Evolutionary conservation across 1,140 invertebrate genomes (phyloP), one percentile per base, ranked within the genome.

Genomic region (Popillia japonica): DNA sequence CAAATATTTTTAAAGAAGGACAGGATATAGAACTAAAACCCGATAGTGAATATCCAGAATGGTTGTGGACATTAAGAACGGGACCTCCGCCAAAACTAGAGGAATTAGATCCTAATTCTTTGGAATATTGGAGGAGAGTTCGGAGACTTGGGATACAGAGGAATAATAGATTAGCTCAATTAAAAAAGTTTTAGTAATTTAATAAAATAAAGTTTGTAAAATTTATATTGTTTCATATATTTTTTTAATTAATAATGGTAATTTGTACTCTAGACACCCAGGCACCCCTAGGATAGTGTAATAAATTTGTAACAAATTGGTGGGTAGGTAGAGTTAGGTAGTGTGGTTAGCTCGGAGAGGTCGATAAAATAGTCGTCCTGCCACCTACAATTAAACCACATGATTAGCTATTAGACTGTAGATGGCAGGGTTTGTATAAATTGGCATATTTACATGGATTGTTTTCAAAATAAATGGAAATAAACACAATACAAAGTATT

Each of bases 31-130:
- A 96, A 89, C 78, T 99, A 10, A 94, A 94, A 86, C 90, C 93
- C 2, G 95, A 98, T 85, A 90, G 89, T 76, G 96, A 98, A 85
- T 99, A 99, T 87, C 97, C 97, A 0, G 95, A 96, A 22, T 99
- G 97, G 97, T 86, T 99, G 20, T 98, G 96, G 96, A 89, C 82
- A 0, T 83, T 98, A 11, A 88, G 91, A 78, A 91, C 89, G 27
- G 91, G 90, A 0, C 86, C 87, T 11, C 87, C 92, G 23, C 88
- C 88, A 7, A 86, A 89, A 0, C 84, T 97, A 0, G 90, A 93
- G 76, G 92, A 97, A 82, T 83, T 97, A 78, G 94, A 97, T 87
- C 93, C 93, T 6, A 89, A 94, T 82, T 91, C 92, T 2, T 93
- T 94, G 87, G 87, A 91, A 81, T 98, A 98, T 86, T 98, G 96